These are phyloP conservation scores for Hypocryptadius cinnamomeus DNA, from an alignment of 2,113 vertebrate species.

Conservation along the genomic window DNA sequence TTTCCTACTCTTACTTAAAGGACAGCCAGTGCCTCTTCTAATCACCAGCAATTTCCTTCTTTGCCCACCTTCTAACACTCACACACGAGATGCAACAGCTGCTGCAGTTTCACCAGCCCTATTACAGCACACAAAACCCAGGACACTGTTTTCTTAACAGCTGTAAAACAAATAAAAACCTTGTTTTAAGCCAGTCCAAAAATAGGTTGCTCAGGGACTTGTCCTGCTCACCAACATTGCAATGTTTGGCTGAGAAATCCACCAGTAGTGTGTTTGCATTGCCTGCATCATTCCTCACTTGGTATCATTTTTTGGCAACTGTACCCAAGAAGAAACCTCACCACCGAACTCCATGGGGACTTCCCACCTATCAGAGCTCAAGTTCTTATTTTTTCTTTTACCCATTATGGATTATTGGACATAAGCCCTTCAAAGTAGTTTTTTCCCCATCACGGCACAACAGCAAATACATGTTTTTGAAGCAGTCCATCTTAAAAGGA, in stretches of 20 bases:
- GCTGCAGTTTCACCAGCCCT: not conserved
- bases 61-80: not conserved
- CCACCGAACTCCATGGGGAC: not conserved
- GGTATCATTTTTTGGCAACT: not conserved
- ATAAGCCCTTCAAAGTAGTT: not conserved
- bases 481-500: not conserved
- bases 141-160: not conserved
- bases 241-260: not conserved
- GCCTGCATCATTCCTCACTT: not conserved
- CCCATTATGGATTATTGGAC: not conserved
- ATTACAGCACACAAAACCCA: not conserved
- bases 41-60: not conserved
- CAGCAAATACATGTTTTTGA: not conserved
- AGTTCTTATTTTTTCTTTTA: not conserved
- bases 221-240: not conserved
- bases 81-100: not conserved
- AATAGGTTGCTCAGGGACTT: not conserved
- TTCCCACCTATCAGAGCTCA: not conserved
- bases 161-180: not conserved
- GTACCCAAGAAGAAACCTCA: not conserved
- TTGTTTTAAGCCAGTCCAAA: not conserved
- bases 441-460: not conserved
- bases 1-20: not conserved
- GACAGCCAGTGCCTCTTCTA: not conserved
- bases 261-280: fast-evolving